Conservation (phyloP, 2,113 vertebrate species). For the Riparia riparia region DNA sequence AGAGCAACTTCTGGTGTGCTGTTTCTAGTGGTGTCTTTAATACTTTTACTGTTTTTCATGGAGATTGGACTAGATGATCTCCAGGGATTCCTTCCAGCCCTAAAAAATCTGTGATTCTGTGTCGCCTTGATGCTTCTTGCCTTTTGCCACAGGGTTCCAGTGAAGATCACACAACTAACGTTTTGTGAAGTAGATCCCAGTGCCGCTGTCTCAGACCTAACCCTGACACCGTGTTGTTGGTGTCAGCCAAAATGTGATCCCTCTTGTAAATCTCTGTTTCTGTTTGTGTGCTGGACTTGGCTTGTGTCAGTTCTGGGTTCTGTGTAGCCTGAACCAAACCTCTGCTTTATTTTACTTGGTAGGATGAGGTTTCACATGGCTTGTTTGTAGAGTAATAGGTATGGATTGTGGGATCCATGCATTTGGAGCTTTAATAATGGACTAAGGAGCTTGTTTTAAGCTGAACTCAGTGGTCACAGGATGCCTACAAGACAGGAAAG, state of each 20-base stretch:
- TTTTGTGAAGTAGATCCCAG: fast-evolving
- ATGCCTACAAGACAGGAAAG: background rate
- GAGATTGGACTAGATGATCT: background rate
- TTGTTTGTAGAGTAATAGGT: background rate
- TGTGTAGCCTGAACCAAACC: background rate
- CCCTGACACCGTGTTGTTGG: background rate
- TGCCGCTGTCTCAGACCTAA: background rate
- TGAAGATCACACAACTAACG: background rate
- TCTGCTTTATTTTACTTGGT: background rate
- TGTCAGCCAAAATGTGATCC: background rate
- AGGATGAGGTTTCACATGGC: background rate
- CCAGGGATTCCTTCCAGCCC: background rate
- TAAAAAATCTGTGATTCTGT: background rate
- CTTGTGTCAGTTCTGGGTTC: background rate
- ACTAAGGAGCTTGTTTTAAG: background rate
- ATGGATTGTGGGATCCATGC: background rate
- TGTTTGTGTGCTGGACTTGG: background rate
- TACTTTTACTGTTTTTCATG: background rate
- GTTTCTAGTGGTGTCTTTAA: background rate
- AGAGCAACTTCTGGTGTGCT: background rate
- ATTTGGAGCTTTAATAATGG: background rate
- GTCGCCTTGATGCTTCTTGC: background rate
- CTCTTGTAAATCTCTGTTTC: background rate
- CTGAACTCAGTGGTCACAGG: background rate
- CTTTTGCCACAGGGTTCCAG: background rate